Evolutionary conservation across 2,888 invertebrate species (phyloP).

Genomic region (Calameuta filiformis): DNA sequence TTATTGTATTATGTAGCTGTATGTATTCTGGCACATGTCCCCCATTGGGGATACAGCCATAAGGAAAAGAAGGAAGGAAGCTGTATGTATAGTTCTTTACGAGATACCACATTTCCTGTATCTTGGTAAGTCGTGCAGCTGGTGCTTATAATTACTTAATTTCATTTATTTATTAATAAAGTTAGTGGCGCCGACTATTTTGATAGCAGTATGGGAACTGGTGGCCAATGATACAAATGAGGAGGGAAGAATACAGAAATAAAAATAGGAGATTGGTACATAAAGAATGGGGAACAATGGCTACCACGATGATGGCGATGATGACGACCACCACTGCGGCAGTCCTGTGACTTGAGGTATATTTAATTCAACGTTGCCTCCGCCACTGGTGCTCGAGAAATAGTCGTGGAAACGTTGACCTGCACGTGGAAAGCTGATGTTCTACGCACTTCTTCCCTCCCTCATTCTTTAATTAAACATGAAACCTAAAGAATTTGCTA

Average conservation of each 20-base stretch:
- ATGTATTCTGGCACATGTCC: neutral
- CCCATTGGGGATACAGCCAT: too few relatives aligned
- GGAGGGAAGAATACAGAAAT: neutral
- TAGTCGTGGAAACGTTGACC: conserved; percentile 29
- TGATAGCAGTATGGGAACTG: neutral
- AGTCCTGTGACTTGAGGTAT: neutral
- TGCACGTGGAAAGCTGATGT: conserved; percentile 26
- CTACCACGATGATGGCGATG: neutral
- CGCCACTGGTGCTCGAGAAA: conserved; percentile 17
- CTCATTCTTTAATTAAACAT: neutral
- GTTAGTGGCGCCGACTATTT: neutral
- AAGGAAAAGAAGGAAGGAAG: neutral
- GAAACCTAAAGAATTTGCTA: neutral
- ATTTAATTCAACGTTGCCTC: conserved; percentile 4
- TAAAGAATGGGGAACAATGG: neutral
- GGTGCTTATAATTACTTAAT: neutral
- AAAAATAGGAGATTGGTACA: neutral
- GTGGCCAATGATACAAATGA: neutral
- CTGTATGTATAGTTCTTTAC: neutral
- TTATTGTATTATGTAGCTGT: neutral
- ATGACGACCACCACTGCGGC: neutral
- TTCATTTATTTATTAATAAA: neutral
- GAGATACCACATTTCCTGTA: neutral
- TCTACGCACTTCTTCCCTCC: neutral
- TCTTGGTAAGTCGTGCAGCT: neutral